phyloP scores from a whole-genome alignment of 1,140 invertebrate species.

The Pogonus chalceus region DNA sequence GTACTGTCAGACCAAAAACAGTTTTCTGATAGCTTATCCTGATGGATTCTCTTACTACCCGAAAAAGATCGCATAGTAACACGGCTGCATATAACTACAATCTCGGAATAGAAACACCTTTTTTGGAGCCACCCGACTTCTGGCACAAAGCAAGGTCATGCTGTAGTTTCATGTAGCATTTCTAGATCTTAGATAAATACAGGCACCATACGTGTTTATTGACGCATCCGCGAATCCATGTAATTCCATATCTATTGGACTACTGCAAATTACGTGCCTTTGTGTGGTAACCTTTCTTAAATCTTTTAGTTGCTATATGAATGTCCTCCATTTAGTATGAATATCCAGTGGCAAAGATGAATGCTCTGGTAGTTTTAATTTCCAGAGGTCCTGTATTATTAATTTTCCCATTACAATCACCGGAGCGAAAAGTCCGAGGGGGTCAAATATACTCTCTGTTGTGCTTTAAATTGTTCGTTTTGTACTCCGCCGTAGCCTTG shows the following conservation, averaged over 20 bases:
- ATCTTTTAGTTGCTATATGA: neutral
- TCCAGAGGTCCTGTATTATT: constrained; percentile 31
- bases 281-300: neutral
- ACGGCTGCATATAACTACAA: constrained; percentile 20
- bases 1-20: constrained; percentile 19
- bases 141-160: constrained; percentile 12
- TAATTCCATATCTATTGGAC: constrained; percentile 9
- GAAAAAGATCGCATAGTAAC: constrained; percentile 5
- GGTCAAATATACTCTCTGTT: constrained; percentile 28
- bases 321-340: neutral
- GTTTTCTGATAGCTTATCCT: neutral
- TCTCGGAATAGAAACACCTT: constrained; percentile 25
- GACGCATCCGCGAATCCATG: constrained; percentile 32
- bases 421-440: constrained; percentile 31
- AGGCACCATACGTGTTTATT: constrained; percentile 25
- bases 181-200: constrained; percentile 26
- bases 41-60: neutral
- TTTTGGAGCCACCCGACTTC: constrained; percentile 29
- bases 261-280: constrained; percentile 5
- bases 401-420: constrained; percentile 30
- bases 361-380: constrained; percentile 30
- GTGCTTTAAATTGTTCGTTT: constrained; percentile 8
- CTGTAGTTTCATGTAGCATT: neutral
- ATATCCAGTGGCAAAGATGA: constrained; percentile 23
- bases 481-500: no score